Evolutionary conservation across 2,888 invertebrate genomes (phyloP).

Genomic region (Seira musarum): DNA sequence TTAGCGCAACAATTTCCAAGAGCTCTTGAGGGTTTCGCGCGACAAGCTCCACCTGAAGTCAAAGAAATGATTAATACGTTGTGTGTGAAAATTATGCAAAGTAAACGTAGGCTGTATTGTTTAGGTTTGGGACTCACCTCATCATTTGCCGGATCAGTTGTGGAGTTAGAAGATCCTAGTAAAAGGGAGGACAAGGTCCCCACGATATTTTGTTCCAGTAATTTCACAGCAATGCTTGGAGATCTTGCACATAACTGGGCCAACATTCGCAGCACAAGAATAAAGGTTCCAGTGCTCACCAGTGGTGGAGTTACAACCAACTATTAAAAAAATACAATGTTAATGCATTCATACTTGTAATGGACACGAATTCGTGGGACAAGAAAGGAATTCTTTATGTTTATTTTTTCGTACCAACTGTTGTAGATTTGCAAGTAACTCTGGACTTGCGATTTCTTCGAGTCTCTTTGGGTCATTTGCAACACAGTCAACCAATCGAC

Average conservation of each 20-base stretch:
- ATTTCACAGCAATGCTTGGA: slow-evolving; percentile 91
- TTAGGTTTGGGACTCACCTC: slow-evolving; percentile 59
- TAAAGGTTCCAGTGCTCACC: slow-evolving; percentile 95
- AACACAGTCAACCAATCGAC: slow-evolving; percentile 96
- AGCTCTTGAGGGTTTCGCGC: slow-evolving; percentile 95
- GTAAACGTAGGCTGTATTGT: background rate
- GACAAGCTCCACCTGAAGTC: slow-evolving; percentile 83
- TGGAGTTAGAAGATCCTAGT: slow-evolving; percentile 85
- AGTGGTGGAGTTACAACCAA: slow-evolving; percentile 96
- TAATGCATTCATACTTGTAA: background rate
- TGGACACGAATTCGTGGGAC: slow-evolving; percentile 10
- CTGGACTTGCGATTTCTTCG: slow-evolving; percentile 94
- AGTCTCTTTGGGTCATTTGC: slow-evolving; percentile 91
- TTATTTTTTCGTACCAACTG: slow-evolving; percentile 86
- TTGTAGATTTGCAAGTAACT: slow-evolving; percentile 92
- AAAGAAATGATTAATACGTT: background rate
- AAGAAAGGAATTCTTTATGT: background rate
- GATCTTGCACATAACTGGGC: slow-evolving; percentile 97
- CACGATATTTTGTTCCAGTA: slow-evolving; percentile 95
- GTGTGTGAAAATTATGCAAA: background rate
- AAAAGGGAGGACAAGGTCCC: slow-evolving; percentile 95
- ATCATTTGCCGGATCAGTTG: slow-evolving; percentile 70
- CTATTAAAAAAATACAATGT: slow-evolving; percentile 72
- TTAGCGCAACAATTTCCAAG: slow-evolving; percentile 96
- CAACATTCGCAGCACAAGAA: slow-evolving; percentile 95